Conservation (phyloP, 2,797 vertebrate genomes). For the Enteromius anoplus region DNA sequence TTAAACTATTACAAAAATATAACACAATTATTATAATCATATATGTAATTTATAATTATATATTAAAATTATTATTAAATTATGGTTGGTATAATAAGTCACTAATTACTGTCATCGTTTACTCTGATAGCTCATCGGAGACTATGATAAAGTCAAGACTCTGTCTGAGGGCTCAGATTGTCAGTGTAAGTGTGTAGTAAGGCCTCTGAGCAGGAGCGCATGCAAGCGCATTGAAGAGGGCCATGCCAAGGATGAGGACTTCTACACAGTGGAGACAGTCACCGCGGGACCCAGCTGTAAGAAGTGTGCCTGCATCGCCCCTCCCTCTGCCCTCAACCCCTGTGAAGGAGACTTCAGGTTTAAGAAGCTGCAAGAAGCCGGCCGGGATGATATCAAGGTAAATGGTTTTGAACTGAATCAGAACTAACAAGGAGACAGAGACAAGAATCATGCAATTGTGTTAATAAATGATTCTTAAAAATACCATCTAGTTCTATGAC, state of each 20-base stretch:
- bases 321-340: slow-evolving; percentile 90
- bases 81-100: not conserved
- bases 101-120: not conserved
- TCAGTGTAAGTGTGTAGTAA: slow-evolving; percentile 90
- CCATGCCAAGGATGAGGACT: slow-evolving; percentile 71
- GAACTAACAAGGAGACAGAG: not conserved
- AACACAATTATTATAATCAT: too few species aligned
- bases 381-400: slow-evolving; percentile 88
- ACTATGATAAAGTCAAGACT: slow-evolving; percentile 95
- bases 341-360: slow-evolving; percentile 92
- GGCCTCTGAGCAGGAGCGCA: slow-evolving; percentile 85
- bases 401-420: slow-evolving; percentile 16
- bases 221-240: slow-evolving; percentile 80
- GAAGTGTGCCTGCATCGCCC: slow-evolving; percentile 89
- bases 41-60: too few species aligned
- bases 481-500: not conserved
- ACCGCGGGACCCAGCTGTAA: slow-evolving; percentile 89
- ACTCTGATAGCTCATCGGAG: slow-evolving; percentile 82
- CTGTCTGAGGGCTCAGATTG: slow-evolving; percentile 90
- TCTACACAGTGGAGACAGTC: slow-evolving; percentile 91
- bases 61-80: not conserved
- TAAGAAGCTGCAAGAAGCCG: slow-evolving; percentile 87
- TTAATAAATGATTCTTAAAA: not conserved
- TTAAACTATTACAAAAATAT: not conserved
- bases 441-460: not conserved